Percentiles rank a stretch among this genome's conserved stretches.
Evolutionary conservation across 2,888 invertebrate species (phyloP).

Genomic region (Drosophila diplacantha): DNA sequence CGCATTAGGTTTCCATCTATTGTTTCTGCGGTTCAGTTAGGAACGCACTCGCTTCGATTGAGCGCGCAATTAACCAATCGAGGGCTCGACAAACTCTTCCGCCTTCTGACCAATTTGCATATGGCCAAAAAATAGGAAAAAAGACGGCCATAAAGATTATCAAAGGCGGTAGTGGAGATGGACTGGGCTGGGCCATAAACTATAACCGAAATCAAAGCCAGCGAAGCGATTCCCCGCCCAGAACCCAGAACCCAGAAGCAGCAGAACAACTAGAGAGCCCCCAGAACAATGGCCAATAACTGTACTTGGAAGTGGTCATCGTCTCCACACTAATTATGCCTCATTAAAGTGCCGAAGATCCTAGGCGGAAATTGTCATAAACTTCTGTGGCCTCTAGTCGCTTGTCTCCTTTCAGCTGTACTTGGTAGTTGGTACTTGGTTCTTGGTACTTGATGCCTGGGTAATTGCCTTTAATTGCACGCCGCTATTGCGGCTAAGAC

Average conservation of each 20-base stretch:
- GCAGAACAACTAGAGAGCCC: not conserved
- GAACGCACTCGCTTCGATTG: conserved; percentile 49
- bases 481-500: conserved; percentile 68
- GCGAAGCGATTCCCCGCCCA: conserved; percentile 57
- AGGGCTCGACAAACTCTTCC: conserved; percentile 33
- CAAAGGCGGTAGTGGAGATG: conserved; percentile 51
- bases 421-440: conserved; percentile 5
- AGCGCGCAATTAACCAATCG: conserved; percentile 57
- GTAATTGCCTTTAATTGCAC: conserved; percentile 75
- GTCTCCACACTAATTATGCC: conserved; percentile 62
- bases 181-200: conserved; percentile 25
- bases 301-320: conserved; percentile 43
- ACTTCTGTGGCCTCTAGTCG: conserved; percentile 8
- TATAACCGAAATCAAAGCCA: conserved; percentile 42
- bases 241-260: conserved; percentile 41
- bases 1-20: conserved; percentile 49
- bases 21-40: conserved; percentile 37
- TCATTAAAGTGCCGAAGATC: conserved; percentile 71
- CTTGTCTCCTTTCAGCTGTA: conserved; percentile 20
- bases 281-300: conserved; percentile 71
- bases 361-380: conserved; percentile 70
- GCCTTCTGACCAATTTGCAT: conserved; percentile 53
- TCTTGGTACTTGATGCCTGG: conserved; percentile 8
- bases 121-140: conserved; percentile 5
- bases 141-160: conserved; percentile 47